Base-by-base conservation (phyloP, 53 echinoderm and acorn worm genomes). In the Temnopleurus reevesii region DNA sequence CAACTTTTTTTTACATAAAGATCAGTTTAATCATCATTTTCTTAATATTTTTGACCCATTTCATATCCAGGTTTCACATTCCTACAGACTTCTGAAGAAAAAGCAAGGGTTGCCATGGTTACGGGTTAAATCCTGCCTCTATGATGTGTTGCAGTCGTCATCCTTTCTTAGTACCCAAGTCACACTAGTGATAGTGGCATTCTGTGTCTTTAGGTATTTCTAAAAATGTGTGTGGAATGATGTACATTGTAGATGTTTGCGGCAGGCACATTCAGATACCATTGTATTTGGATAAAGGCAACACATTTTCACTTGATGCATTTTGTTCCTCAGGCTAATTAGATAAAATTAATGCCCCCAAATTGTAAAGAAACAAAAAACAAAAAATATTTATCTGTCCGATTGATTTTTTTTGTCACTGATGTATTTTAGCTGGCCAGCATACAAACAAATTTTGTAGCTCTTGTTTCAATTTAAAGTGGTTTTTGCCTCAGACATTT, bases 181-280 rank as follows among this genome's bases (percentile, higher is more conserved):
- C 28, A 27, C 90, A 23, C 45, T 92, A 31, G 81, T 94, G 51
- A 59, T 92, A 28, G 46, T 89, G 77, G 36, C 77, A 76, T 92
- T 94, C 89, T 94, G 94, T 91, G 27, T 89, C 25, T 53, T 82
- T 89, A 92, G 94, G 94, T 94, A 93, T 31, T n/a, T 30, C 41
- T n/a, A 7, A 4, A 71, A 71, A 41, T 63, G 63, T 33, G 33
- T 33, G 63, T 63, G 63, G 34, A 31, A 17, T n/a, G n/a, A n/a
- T n/a, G n/a, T n/a, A n/a, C n/a, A n/a, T n/a, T 17, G 0, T 12
- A 63, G 34, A 38, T 38, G 36, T 41, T 1, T 41, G 21, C 10
- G 1, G 13, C 10, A 19, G 38, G 21, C 23, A 71, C 36, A n/a
- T 19, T n/a, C n/a, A n/a, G n/a, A n/a, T n/a, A n/a, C n/a, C n/a